Evolutionary conservation across 2,888 invertebrate genomes (phyloP).

Genomic region (Neoscelio sp.): DNA sequence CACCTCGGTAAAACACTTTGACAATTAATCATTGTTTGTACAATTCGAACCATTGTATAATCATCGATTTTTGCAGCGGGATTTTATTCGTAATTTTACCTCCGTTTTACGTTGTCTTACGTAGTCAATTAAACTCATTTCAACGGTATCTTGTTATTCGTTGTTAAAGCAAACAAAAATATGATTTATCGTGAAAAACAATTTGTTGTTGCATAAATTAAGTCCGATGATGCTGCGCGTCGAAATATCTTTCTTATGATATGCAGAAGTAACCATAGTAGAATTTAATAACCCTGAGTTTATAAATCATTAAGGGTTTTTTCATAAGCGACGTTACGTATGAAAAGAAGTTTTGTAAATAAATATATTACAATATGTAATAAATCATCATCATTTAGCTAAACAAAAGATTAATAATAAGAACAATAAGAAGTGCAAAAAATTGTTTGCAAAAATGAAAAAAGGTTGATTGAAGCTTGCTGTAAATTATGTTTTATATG

Average conservation of each 20-base stretch:
- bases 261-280: slow-evolving; percentile 3
- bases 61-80: slow-evolving; percentile 43
- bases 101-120: slow-evolving; percentile 3
- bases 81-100: slow-evolving; percentile 39
- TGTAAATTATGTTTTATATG: background rate
- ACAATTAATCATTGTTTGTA: slow-evolving; percentile 59
- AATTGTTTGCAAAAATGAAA: background rate
- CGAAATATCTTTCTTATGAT: slow-evolving; percentile 9
- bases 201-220: no score
- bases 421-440: background rate
- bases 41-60: slow-evolving; percentile 37
- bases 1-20: slow-evolving; percentile 60
- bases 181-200: no score
- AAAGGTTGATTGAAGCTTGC: background rate
- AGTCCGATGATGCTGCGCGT: no score
- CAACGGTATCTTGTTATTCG: slow-evolving; percentile 22
- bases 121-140: slow-evolving; percentile 12
- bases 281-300: slow-evolving; percentile 5
- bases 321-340: background rate
- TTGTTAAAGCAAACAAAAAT: background rate
- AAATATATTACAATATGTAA: background rate
- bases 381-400: background rate
- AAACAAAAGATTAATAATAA: background rate
- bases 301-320: slow-evolving; percentile 9
- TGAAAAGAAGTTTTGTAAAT: slow-evolving; percentile 6